phyloP scores from a whole-genome alignment of 2,888 invertebrate species.

The Drosophila austrosaltans region DNA sequence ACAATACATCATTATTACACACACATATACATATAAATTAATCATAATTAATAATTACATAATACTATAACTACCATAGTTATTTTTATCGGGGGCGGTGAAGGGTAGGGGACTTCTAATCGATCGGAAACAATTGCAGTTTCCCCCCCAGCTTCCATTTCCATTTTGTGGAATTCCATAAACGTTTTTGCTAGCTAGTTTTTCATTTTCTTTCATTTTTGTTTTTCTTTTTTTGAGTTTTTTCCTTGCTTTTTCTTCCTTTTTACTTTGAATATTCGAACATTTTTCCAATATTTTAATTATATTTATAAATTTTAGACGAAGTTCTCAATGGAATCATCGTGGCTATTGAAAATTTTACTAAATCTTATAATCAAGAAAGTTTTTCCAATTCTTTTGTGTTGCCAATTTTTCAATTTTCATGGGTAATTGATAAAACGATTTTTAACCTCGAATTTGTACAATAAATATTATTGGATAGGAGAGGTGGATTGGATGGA shows the following conservation, averaged over 20 bases:
- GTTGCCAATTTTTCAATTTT: conserved; percentile 1
- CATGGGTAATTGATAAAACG: background rate
- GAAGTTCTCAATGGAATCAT: conserved; percentile 36
- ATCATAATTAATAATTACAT: conserved; percentile 47
- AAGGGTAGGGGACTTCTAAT: conserved; percentile 27
- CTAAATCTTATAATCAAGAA: conserved; percentile 46
- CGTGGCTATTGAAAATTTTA: conserved; percentile 48
- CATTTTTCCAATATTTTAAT: conserved; percentile 12
- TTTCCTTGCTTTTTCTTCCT: conserved; percentile 13
- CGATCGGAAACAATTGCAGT: conserved; percentile 45
- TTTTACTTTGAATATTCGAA: conserved; percentile 56
- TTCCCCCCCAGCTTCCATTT: conserved; percentile 22
- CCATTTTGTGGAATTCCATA: conserved; percentile 36
- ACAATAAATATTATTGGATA: conserved; percentile 12
- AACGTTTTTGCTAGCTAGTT: conserved; percentile 23
- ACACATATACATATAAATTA: conserved; percentile 59
- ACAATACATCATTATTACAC: conserved; percentile 53
- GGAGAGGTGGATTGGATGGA: conserved; percentile 1
- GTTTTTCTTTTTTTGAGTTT: background rate
- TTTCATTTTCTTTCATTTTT: conserved; percentile 25
- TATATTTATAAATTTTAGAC: conserved; percentile 22
- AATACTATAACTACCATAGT: conserved; percentile 76
- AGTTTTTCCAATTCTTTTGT: conserved; percentile 34
- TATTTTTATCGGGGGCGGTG: conserved; percentile 52
- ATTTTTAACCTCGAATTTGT: background rate